phyloP scores from a whole-genome alignment of 2,797 vertebrate species.

The Gymnothorax reevesii region DNA sequence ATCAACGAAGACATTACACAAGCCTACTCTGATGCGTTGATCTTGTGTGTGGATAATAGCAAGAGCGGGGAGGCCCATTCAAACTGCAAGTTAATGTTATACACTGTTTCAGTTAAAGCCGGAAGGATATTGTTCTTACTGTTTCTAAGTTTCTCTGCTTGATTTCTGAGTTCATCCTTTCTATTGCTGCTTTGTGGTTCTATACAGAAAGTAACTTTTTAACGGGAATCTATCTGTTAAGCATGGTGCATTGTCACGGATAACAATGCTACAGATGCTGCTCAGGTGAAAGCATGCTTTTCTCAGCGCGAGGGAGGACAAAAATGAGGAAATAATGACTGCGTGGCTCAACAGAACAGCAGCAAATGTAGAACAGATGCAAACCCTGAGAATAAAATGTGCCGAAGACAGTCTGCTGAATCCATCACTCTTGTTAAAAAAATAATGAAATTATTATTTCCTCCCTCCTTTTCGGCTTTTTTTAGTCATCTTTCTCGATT shows the following conservation, averaged over 20 bases:
- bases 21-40: constrained; percentile 47
- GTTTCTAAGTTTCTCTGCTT: constrained; percentile 30
- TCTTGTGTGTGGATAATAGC: constrained; percentile 45
- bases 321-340: constrained; percentile 2
- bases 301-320: not conserved
- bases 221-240: constrained; percentile 38
- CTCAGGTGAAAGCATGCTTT: not conserved
- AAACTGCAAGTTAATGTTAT: constrained; percentile 46
- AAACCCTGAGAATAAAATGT: constrained; percentile 20
- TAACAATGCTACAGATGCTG: not conserved
- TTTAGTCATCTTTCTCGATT: not conserved
- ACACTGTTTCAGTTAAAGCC: constrained; percentile 34
- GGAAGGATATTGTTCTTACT: not conserved
- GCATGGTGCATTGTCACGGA: constrained; percentile 27
- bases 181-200: constrained; percentile 29
- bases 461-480: not conserved
- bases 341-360: not conserved
- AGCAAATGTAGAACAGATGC: not conserved
- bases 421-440: constrained; percentile 18
- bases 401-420: constrained; percentile 29
- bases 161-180: constrained; percentile 20
- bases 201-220: constrained; percentile 38
- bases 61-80: constrained; percentile 8
- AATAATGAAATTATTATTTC: constrained; percentile 20
- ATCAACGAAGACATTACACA: constrained; percentile 42